These are phyloP conservation scores for Acanthococcus lagerstroemiae DNA, from an alignment of 2,888 invertebrate genomes.

Conservation along the genomic window DNA sequence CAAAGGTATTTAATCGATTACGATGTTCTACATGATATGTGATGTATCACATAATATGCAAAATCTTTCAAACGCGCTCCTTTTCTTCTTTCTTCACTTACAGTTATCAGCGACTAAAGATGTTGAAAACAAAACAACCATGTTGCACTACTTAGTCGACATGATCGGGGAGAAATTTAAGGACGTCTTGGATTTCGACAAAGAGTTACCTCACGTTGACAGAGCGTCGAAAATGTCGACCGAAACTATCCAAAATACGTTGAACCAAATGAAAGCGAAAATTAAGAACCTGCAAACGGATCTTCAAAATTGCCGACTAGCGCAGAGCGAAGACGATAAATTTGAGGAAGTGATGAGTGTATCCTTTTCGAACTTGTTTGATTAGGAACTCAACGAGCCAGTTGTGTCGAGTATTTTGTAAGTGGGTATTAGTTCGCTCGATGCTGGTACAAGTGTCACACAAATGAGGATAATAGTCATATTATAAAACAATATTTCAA, in stretches of 20 bases:
- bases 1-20: constrained; percentile 66
- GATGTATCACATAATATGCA: no score
- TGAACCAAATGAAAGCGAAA: constrained; percentile 77
- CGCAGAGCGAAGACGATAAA: constrained; percentile 66
- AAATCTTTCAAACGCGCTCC: no score
- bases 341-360: constrained; percentile 83
- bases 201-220: constrained; percentile 84
- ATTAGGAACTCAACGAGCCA: no score
- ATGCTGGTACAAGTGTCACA: no score
- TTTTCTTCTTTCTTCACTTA: constrained; percentile 38
- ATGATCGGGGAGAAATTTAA: constrained; percentile 81
- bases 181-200: constrained; percentile 68
- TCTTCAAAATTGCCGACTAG: constrained; percentile 69
- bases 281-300: constrained; percentile 83
- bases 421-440: no score
- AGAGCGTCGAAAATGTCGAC: constrained; percentile 50
- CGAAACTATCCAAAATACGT: constrained; percentile 67
- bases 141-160: constrained; percentile 84
- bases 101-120: constrained; percentile 83
- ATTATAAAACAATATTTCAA: no score
- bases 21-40: no score
- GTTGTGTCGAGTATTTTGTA: no score
- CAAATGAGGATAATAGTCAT: no score
- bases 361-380: constrained; percentile 51
- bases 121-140: constrained; percentile 79